Evolutionary conservation across 1,140 invertebrate genomes (phyloP).

Genomic region (Triops longicaudatus): DNA sequence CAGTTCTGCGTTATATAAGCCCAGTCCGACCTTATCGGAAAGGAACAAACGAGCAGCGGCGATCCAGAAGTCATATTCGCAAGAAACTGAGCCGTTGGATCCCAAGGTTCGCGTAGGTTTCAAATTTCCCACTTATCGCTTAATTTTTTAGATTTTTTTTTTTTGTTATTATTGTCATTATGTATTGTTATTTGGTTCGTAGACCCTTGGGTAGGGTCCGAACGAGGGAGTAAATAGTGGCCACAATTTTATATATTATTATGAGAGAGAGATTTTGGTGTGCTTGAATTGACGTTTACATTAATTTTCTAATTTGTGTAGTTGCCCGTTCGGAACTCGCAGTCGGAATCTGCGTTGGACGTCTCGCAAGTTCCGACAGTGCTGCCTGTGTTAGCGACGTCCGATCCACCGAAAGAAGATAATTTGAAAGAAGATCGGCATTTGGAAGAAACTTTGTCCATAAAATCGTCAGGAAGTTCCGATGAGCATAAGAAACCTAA

Average conservation of each 20-base stretch:
- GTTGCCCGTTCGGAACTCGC: neutral
- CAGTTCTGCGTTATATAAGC: neutral
- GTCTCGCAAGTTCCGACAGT: neutral
- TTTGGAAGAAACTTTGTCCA: neutral
- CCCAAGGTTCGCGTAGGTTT: neutral
- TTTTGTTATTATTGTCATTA: too few species aligned
- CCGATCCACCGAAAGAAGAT: neutral
- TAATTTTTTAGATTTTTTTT: too few species aligned
- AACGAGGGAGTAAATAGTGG: too few species aligned
- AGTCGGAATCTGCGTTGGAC: slow-evolving; percentile 21
- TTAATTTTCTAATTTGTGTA: too few species aligned
- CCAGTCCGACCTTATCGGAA: neutral
- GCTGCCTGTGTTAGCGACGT: neutral
- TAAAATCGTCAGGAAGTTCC: neutral
- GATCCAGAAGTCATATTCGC: neutral
- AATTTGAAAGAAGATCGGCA: neutral
- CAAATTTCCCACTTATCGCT: too few species aligned
- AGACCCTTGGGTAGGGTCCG: too few species aligned
- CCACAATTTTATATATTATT: too few species aligned
- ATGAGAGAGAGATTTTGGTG: too few species aligned
- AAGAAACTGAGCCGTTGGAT: neutral
- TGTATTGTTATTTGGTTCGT: too few species aligned
- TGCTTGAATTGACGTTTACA: too few species aligned
- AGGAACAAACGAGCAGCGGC: neutral
- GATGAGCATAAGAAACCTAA: neutral